Evolutionary conservation across 2,888 invertebrate species (phyloP).

Genomic region (Drosophila conformis): DNA sequence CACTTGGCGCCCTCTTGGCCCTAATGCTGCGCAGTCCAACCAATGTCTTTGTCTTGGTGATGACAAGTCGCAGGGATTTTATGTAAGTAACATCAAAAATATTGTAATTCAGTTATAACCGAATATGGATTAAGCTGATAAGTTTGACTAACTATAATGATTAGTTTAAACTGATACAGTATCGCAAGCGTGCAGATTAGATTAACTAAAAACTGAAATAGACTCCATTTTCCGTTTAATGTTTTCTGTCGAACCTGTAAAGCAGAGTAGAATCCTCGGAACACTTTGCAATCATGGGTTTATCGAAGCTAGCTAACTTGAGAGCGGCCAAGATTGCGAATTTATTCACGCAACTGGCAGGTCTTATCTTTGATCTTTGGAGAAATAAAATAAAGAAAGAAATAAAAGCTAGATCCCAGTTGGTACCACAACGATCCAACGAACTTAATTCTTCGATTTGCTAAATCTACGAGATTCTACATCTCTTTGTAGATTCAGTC

Average conservation of each 20-base stretch:
- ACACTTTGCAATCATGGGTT: not conserved
- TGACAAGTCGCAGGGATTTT: constrained; percentile 78
- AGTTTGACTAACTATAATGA: not conserved
- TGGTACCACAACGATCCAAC: not conserved
- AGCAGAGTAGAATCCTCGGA: not conserved
- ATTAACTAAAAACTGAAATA: not conserved
- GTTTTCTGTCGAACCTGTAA: no score
- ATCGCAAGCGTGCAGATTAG: not conserved
- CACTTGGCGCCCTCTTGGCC: constrained; percentile 72
- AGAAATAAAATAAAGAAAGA: not conserved
- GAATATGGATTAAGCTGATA: not conserved
- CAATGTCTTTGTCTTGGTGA: constrained; percentile 73
- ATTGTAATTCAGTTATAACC: not conserved
- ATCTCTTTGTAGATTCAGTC: not conserved
- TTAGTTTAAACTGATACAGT: not conserved
- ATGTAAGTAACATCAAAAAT: constrained; percentile 70
- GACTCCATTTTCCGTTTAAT: not conserved
- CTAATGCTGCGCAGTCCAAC: constrained; percentile 77
- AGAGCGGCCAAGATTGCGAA: not conserved
- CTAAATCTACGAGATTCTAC: not conserved
- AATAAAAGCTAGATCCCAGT: not conserved
- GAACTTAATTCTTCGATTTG: not conserved
- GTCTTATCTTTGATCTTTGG: not conserved
- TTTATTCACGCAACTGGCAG: not conserved
- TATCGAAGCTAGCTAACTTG: no score